Evolutionary conservation across 1,140 invertebrate species (phyloP).

Genomic region (Paracyclopina nana): DNA sequence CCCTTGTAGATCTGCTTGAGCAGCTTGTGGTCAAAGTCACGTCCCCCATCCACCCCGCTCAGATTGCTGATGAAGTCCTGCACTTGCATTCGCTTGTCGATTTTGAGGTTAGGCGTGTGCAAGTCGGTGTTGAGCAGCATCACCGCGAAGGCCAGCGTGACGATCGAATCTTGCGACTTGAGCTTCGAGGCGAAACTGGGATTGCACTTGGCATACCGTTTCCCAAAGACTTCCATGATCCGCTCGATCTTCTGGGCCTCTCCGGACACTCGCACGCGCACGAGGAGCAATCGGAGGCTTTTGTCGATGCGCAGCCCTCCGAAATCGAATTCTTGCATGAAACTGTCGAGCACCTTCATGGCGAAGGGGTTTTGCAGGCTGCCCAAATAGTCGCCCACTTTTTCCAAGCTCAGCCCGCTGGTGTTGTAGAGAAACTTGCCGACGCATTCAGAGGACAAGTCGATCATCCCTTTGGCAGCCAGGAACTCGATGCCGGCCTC

Average conservation of each 20-base stretch:
- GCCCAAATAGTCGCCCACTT: slow-evolving; percentile 41
- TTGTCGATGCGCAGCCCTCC: slow-evolving; percentile 35
- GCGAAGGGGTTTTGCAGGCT: slow-evolving; percentile 35
- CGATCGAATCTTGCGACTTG: slow-evolving; percentile 27
- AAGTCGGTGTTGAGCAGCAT: slow-evolving; percentile 43
- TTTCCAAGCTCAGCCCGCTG: slow-evolving; percentile 37
- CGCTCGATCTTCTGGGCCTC: slow-evolving; percentile 42
- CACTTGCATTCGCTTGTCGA: slow-evolving; percentile 33
- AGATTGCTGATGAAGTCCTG: slow-evolving; percentile 39
- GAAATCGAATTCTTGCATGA: slow-evolving; percentile 33
- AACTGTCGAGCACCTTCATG: slow-evolving; percentile 34
- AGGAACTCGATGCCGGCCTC: slow-evolving; percentile 36
- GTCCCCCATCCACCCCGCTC: slow-evolving; percentile 27
- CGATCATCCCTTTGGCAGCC: slow-evolving; percentile 34
- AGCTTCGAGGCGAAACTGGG: slow-evolving; percentile 24
- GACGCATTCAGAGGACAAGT: slow-evolving; percentile 29
- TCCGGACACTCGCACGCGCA: slow-evolving; percentile 37
- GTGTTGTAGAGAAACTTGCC: slow-evolving; percentile 35
- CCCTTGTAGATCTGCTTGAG: slow-evolving; percentile 36
- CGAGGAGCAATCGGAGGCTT: slow-evolving; percentile 35
- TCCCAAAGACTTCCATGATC: slow-evolving; percentile 36
- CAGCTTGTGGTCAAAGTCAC: slow-evolving; percentile 29
- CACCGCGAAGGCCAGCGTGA: slow-evolving; percentile 38
- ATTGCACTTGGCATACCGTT: slow-evolving; percentile 33
- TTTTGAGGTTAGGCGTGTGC: slow-evolving; percentile 35